Evolutionary conservation across 2,113 vertebrate species (phyloP).

Genomic region (Zapornia atra): DNA sequence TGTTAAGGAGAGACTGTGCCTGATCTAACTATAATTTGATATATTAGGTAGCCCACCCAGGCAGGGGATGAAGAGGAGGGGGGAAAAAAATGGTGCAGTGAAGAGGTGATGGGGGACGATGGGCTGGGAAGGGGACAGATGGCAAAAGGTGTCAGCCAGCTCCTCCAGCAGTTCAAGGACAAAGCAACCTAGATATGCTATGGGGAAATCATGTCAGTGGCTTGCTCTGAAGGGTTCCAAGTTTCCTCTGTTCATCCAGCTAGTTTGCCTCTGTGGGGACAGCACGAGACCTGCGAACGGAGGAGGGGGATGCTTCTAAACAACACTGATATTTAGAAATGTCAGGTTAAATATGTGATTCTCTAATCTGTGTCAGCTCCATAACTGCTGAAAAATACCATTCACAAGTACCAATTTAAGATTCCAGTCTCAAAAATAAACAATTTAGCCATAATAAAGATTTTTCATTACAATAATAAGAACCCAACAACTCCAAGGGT

Average conservation of each 20-base stretch:
- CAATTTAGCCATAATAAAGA: conserved; percentile 63
- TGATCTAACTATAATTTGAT: background rate
- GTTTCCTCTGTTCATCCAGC: background rate
- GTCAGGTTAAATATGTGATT: conserved; percentile 25
- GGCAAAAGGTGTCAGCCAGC: background rate
- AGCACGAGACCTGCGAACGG: background rate
- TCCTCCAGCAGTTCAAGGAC: conserved; percentile 1
- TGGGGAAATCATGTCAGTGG: background rate
- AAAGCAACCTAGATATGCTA: background rate
- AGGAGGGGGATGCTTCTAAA: conserved; percentile 12
- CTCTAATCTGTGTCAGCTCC: conserved; percentile 15
- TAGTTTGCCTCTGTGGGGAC: background rate
- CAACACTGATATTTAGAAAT: conserved; percentile 22
- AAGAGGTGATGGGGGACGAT: background rate
- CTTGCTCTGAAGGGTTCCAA: background rate
- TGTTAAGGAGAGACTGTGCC: background rate
- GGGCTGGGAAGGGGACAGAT: background rate
- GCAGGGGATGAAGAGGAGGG: background rate
- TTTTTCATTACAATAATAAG: conserved; percentile 67
- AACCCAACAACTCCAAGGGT: conserved; percentile 66
- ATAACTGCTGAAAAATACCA: conserved; percentile 15
- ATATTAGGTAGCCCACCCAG: background rate
- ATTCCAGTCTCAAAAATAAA: conserved; percentile 56
- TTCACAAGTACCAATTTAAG: conserved; percentile 21
- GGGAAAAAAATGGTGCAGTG: background rate